phyloP scores from a whole-genome alignment of 2,888 invertebrate genomes.

The Nymphalis c-album region DNA sequence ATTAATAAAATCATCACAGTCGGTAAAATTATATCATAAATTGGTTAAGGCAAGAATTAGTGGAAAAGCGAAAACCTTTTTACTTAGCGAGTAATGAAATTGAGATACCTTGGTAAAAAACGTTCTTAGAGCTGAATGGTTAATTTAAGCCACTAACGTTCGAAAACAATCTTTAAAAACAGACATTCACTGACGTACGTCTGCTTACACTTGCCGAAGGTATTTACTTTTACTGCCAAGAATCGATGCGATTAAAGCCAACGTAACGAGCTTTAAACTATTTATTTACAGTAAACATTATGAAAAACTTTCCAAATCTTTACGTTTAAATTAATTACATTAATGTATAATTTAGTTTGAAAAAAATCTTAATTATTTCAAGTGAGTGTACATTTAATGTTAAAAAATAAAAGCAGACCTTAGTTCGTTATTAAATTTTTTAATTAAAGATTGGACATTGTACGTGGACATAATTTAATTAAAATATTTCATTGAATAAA shows the following conservation, averaged over 20 bases:
- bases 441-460: too few relatives aligned
- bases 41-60: too few relatives aligned
- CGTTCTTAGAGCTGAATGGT: constrained; percentile 1
- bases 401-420: too few relatives aligned
- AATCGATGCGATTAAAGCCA: constrained; percentile 1
- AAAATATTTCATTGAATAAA: too few relatives aligned
- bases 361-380: too few relatives aligned
- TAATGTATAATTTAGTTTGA: too few relatives aligned
- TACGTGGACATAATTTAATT: too few relatives aligned
- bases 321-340: neutral
- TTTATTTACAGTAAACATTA: constrained; percentile 5
- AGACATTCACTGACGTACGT: constrained; percentile 1
- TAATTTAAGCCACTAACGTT: constrained; percentile 9
- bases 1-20: too few relatives aligned
- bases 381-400: too few relatives aligned
- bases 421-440: too few relatives aligned
- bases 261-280: constrained; percentile 1
- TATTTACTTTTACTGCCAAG: constrained; percentile 12
- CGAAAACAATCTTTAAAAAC: constrained; percentile 4
- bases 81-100: neutral
- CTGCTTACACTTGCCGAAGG: constrained; percentile 1
- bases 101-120: neutral
- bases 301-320: constrained; percentile 1
- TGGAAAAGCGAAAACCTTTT: neutral
- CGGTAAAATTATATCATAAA: too few relatives aligned